phyloP scores from a whole-genome alignment of 2,113 vertebrate species.

The Seriola dumerili region DNA sequence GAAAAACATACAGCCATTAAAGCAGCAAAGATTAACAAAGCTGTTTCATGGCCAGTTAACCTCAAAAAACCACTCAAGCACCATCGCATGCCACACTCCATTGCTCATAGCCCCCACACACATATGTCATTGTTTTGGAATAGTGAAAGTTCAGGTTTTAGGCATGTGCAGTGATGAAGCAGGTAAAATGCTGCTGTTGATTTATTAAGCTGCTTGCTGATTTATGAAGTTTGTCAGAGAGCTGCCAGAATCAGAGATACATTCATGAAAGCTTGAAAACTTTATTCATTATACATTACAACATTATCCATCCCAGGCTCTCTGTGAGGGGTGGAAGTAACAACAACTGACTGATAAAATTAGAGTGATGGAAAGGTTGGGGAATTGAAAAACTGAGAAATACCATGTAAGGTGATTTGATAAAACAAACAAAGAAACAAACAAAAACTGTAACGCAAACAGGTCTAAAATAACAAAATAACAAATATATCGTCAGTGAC shows the following conservation, averaged over 20 bases:
- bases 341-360: conserved; percentile 48
- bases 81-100: conserved; percentile 22
- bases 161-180: background rate
- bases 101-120: background rate
- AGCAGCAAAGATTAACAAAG: conserved; percentile 70
- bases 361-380: conserved; percentile 55
- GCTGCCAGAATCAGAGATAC: conserved; percentile 45
- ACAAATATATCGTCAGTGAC: conserved; percentile 24
- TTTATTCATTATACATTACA: conserved; percentile 66
- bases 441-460: background rate
- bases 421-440: background rate
- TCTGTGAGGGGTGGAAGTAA: conserved; percentile 2
- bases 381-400: conserved; percentile 17
- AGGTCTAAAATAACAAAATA: conserved; percentile 16
- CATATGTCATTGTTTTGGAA: conserved; percentile 23
- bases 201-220: conserved; percentile 42
- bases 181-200: conserved; percentile 12
- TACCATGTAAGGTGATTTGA: conserved; percentile 7
- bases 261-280: conserved; percentile 52
- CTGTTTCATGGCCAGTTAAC: conserved; percentile 69
- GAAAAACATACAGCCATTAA: conserved; percentile 58
- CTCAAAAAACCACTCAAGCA: conserved; percentile 22
- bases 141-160: background rate
- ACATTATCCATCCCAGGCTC: conserved; percentile 13
- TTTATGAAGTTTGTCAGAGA: conserved; percentile 65